Conservation (phyloP, 1,140 invertebrate species). For the Drosophila ambigua region DNA sequence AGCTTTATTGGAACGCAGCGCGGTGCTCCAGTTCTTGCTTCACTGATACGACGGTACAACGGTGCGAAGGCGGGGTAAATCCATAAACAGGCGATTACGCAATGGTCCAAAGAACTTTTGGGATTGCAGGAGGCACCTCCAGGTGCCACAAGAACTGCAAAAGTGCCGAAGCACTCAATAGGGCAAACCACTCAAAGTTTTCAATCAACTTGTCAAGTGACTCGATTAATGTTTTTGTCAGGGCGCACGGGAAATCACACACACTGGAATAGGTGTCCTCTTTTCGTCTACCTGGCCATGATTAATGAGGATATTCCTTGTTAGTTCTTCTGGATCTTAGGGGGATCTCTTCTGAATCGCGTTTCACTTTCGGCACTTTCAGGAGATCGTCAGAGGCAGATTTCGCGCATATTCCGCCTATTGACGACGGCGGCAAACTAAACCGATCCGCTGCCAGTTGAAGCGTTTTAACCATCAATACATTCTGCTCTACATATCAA, state of each 20-base stretch:
- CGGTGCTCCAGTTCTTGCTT: conserved; percentile 19
- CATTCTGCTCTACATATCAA: conserved; percentile 47
- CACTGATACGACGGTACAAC: conserved; percentile 26
- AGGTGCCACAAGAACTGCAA: too few relatives aligned
- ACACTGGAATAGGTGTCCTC: too few relatives aligned
- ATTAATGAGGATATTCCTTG: too few relatives aligned
- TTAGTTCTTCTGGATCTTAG: conserved; percentile 1
- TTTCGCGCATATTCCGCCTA: conserved; percentile 64
- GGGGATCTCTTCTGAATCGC: conserved; percentile 2
- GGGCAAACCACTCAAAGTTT: too few relatives aligned
- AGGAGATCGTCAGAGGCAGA: conserved; percentile 18
- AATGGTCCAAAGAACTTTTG: conserved; percentile 28
- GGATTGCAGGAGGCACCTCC: too few relatives aligned
- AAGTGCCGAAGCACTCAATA: too few relatives aligned
- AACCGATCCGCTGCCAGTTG: conserved; percentile 57
- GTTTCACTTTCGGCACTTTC: conserved; percentile 19
- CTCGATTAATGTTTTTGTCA: too few relatives aligned
- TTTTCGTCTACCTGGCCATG: too few relatives aligned
- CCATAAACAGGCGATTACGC: conserved; percentile 65
- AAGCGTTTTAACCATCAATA: conserved; percentile 77
- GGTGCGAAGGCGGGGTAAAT: conserved; percentile 44
- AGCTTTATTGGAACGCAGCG: conserved; percentile 32
- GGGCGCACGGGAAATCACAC: too few relatives aligned
- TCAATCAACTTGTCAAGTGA: too few relatives aligned
- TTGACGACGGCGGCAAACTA: conserved; percentile 66